Base-by-base conservation (phyloP, 2,113 vertebrate genomes). In the Cyprinodon tularosa region DNA sequence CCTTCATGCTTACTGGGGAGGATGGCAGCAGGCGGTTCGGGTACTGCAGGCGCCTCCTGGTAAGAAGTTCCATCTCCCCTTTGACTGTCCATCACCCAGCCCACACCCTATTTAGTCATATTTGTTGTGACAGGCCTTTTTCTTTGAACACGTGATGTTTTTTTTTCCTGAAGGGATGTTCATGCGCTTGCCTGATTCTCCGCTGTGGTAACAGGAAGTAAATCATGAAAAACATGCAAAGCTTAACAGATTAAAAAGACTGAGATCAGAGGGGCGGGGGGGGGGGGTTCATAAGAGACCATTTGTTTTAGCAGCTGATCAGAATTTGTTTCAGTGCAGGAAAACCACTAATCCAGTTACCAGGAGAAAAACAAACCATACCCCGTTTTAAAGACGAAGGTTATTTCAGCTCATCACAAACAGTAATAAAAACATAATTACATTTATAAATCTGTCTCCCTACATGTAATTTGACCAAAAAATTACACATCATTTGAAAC, bases 1-100 rank as follows among this genome's bases (percentile, higher is more conserved):
- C 98, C 83, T 99, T 99, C 89, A 98, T 99, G 97, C 93, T 99
- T 91, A 99, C 98, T 36, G 97, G 97, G 77, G 98, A 98, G 91
- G 97, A 99, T 12, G 98, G 97, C 77, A 99, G 98, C 92, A 94
- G 98, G 76, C 93, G 98, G 76, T 99, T 99, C 72, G 98, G 98
- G 59, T 99, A 99, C 89, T 99, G 98, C 91, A 95, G 98, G 84
- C 96, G 98, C 81, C 94, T 99, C 68, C 89, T 99, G 96, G 98
- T 99, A 89, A 98, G 96, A 89, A 98, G 96, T 90, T 72, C 68
- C 64, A 20, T 57, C 2, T 77, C 62, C 48, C 71, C 66, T 65
- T 57, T 64, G 71, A 73, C 77, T 74, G 63, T 82, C 71, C 12
- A 66, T 83, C 20, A 72, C 74, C 87, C 86, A 10, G 6, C 50